Percentiles rank a stretch among this genome's conserved stretches.
phyloP scores from a whole-genome alignment of 2,888 invertebrate genomes.

The Sthenelais limicola region DNA sequence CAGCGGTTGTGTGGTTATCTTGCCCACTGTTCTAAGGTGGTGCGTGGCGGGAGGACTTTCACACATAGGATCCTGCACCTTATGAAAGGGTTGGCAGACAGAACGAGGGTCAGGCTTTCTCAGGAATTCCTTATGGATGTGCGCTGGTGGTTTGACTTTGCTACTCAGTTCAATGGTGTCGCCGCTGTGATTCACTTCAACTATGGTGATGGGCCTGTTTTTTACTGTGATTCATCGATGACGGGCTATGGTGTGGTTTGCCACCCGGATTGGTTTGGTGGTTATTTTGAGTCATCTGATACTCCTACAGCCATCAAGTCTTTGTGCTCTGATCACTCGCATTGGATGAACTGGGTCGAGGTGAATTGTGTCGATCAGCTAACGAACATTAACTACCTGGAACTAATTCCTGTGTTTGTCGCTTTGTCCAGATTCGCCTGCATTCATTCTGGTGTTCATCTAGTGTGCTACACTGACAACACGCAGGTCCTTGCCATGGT shows the following conservation, averaged over 20 bases:
- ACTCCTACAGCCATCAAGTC: too few relatives aligned
- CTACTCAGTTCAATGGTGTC: neutral
- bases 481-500: too few relatives aligned
- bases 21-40: neutral
- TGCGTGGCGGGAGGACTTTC: neutral
- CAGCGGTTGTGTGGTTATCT: neutral
- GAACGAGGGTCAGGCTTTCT: neutral
- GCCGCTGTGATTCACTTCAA: neutral
- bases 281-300: too few relatives aligned
- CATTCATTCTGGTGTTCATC: too few relatives aligned
- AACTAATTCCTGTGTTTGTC: too few relatives aligned
- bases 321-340: too few relatives aligned
- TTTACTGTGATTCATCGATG: neutral
- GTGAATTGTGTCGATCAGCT: too few relatives aligned
- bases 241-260: neutral
- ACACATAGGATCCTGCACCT: neutral
- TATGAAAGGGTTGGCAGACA: neutral
- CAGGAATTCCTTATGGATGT: neutral
- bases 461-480: too few relatives aligned
- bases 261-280: neutral
- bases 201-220: neutral
- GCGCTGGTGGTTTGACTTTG: neutral
- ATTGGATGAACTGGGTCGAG: too few relatives aligned
- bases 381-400: too few relatives aligned
- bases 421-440: too few relatives aligned